Evolutionary conservation across 2,888 invertebrate species (phyloP).

Genomic region (Aporophyla lueneburgensis): DNA sequence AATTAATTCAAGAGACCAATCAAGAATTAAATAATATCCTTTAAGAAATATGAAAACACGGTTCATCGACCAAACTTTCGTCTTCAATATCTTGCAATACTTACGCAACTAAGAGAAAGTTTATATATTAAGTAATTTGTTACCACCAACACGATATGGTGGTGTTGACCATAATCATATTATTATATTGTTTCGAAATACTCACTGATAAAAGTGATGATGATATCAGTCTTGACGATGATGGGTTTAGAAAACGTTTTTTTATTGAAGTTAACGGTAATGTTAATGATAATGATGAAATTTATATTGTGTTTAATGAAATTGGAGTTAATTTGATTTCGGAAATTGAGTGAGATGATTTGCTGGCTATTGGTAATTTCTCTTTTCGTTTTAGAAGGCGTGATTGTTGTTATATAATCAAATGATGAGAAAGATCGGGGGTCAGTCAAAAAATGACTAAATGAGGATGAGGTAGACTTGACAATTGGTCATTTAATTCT

Average conservation of each 20-base stretch:
- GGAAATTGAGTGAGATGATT: background rate
- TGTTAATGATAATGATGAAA: conserved; percentile 13
- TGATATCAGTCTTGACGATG: conserved; percentile 39
- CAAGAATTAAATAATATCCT: conserved; percentile 8
- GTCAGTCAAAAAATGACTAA: background rate
- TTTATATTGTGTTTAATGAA: conserved; percentile 28
- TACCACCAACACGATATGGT: conserved; percentile 22
- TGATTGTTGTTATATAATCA: background rate
- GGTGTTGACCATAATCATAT: conserved; percentile 39
- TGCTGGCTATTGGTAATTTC: conserved; percentile 11
- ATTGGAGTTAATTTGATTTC: conserved; percentile 8
- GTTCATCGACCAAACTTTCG: conserved; percentile 44
- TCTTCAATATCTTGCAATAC: conserved; percentile 28
- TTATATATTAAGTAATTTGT: conserved; percentile 58
- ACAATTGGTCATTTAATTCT: background rate
- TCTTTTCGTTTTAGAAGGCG: conserved; percentile 10
- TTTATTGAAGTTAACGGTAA: conserved; percentile 16
- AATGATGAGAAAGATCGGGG: background rate
- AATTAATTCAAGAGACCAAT: background rate
- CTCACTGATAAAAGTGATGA: conserved; percentile 13
- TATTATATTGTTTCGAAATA: conserved; percentile 47
- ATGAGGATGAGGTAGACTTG: background rate
- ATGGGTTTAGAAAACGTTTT: conserved; percentile 48
- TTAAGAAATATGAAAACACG: conserved; percentile 18
- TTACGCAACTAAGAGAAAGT: conserved; percentile 60